Evolutionary conservation across 2,797 vertebrate species (phyloP), one percentile per base, ranked within the genome.

Genomic region (Microctenopoma steveboyesi): DNA sequence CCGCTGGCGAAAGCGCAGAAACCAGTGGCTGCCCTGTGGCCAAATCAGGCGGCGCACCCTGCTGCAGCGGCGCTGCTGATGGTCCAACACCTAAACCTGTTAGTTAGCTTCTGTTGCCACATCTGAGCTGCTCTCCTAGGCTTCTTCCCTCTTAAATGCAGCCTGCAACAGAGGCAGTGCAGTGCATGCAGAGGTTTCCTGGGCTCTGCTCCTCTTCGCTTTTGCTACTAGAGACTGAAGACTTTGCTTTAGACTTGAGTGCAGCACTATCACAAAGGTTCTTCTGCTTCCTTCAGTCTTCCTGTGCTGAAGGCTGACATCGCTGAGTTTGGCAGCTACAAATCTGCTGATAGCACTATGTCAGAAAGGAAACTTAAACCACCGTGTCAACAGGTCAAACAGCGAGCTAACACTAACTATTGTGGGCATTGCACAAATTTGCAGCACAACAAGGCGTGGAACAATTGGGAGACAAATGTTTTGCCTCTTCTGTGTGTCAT

Each of bases 121-220:
- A 49, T 65, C 59, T 9, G 13, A 65, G 61, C 51, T 56, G 64
- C 69, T 62, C 13, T 42, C 59, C 67, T 70, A 28, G 72, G 79
- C 73, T 86, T 87, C 27, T 74, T 72, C 85, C 79, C 81, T 90
- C 68, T 87, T 64, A 64, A 48, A 83, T 81, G 78, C 82, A 65
- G 90, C 86, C 91, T 92, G 88, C 85, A 79, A 73, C 77, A 72
- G 74, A 83, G 78, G 84, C 88, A 78, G 74, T 69, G 88, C 82
- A 80, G 90, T 85, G 90, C 91, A 93, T 88, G 89, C 89, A 81
- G 90, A 88, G 91, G 87, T 86, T 22, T 90, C 71, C 78, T 82
- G 83, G 78, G 82, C 88, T 91, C 91, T 92, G 91, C 89, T 88
- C 81, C 82, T 89, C 74, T 85, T 87, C 8, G 88, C 90, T 92